These are phyloP conservation scores for Dyspetes luteomarginatus DNA, from an alignment of 2,888 invertebrate genomes.

Conservation along the genomic window DNA sequence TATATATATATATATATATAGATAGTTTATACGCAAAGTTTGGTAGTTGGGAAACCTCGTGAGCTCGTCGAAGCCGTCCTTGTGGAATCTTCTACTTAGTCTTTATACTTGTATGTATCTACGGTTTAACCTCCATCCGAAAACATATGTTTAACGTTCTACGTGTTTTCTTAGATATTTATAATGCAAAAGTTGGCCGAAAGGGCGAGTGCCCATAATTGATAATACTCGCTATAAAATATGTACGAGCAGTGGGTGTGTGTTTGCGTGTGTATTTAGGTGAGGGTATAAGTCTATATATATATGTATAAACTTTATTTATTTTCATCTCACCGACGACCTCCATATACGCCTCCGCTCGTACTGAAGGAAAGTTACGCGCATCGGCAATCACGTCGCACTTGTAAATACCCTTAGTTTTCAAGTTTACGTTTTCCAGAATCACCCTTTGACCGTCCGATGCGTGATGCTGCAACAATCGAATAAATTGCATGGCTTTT, in stretches of 20 bases:
- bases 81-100: neutral
- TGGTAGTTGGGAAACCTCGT: neutral
- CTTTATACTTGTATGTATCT: neutral
- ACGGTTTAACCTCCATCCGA: neutral
- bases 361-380: conserved; percentile 83
- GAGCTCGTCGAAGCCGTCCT: neutral
- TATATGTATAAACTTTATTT: neutral
- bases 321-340: conserved; percentile 83
- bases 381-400: conserved; percentile 85
- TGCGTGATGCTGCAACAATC: conserved; percentile 78
- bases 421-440: conserved; percentile 80
- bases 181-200: neutral
- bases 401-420: conserved; percentile 83
- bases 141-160: neutral
- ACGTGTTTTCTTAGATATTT: neutral
- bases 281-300: neutral
- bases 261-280: neutral
- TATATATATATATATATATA: neutral
- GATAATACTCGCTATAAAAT: neutral
- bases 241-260: too few species aligned
- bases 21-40: neutral
- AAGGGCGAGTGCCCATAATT: neutral
- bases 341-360: conserved; percentile 84
- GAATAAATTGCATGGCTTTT: neutral
- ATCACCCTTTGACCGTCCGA: conserved; percentile 81